Percentiles rank a stretch among this genome's conserved stretches.
These are phyloP conservation scores for Trachelus iudaicus DNA, from an alignment of 2,888 invertebrate species.

Conservation along the genomic window DNA sequence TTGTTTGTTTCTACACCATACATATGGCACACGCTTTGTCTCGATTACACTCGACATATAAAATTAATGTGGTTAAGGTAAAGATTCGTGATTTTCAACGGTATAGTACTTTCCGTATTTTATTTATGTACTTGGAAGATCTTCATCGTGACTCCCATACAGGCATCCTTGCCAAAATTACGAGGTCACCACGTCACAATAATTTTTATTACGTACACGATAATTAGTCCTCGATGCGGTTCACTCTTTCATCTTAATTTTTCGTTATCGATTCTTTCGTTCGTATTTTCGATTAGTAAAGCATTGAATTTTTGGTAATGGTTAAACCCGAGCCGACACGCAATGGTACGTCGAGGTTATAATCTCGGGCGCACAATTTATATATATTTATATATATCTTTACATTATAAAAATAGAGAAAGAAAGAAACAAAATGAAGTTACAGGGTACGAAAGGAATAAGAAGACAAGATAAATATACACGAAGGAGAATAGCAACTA, in stretches of 20 bases:
- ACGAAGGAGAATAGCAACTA: background rate
- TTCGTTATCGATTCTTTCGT: background rate
- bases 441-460: background rate
- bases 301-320: slow-evolving; percentile 46
- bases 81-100: background rate
- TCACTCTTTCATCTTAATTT: background rate
- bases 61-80: background rate
- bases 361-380: background rate
- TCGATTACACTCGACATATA: background rate
- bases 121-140: background rate
- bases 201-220: background rate
- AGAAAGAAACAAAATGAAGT: background rate
- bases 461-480: background rate
- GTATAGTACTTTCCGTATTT: background rate
- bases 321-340: slow-evolving; percentile 9
- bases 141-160: background rate
- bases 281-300: slow-evolving; percentile 35
- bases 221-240: background rate
- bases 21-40: background rate
- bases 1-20: background rate
- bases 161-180: background rate
- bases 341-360: background rate
- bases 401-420: background rate
- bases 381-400: background rate
- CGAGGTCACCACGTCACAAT: background rate